phyloP scores from a whole-genome alignment of 2,797 vertebrate genomes.

The Pipistrellus kuhlii region DNA sequence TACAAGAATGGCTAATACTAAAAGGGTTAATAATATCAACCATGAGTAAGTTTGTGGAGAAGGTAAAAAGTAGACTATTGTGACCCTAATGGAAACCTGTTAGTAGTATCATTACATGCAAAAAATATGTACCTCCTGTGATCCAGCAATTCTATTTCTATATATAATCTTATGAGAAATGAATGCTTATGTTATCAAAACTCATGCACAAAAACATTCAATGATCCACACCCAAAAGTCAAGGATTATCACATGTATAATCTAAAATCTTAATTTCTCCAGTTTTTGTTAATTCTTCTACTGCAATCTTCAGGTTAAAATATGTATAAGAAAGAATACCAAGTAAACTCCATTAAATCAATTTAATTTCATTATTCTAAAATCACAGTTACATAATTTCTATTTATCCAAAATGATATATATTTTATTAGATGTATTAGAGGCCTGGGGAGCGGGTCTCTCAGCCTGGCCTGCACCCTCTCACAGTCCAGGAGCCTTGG shows the following conservation, averaged over 20 bases:
- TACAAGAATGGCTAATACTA: not conserved
- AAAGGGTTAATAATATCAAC: not conserved
- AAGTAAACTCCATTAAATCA: not conserved
- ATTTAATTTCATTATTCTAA: slow-evolving; percentile 26
- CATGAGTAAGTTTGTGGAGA: not conserved
- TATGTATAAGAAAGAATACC: not conserved
- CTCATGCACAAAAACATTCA: not conserved
- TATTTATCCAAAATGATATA: not conserved
- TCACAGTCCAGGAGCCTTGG: too few relatives aligned
- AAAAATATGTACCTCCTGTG: not conserved
- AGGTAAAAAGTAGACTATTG: not conserved
- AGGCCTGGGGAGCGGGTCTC: too few relatives aligned
- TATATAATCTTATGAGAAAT: not conserved
- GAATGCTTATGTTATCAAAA: not conserved
- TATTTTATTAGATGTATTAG: not conserved
- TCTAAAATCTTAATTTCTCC: not conserved
- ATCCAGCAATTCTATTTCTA: not conserved
- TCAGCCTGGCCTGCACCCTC: too few relatives aligned
- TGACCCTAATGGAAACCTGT: not conserved
- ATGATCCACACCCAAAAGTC: not conserved
- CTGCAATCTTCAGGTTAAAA: not conserved
- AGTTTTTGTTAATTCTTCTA: not conserved
- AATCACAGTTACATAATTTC: not conserved
- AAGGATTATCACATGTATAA: not conserved
- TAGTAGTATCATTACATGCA: not conserved